phyloP scores from a whole-genome alignment of 2,888 invertebrate genomes.

The Abrostola triplasia region DNA sequence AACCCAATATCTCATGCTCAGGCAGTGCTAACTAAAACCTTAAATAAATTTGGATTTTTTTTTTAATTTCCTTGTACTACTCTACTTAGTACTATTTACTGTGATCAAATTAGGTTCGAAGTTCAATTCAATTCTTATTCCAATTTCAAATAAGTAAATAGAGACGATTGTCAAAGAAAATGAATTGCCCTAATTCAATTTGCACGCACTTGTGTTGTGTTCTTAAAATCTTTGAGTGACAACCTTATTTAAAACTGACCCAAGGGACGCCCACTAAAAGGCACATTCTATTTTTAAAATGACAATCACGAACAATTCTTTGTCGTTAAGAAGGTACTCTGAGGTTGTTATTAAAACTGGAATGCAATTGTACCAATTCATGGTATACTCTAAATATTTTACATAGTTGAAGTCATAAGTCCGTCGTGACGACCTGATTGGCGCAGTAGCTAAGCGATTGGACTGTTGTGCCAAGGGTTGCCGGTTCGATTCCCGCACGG shows the following conservation, averaged over 20 bases:
- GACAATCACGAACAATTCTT: constrained; percentile 11
- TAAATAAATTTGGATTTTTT: no score
- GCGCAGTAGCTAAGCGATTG: no score
- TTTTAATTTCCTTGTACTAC: no score
- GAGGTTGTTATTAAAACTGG: constrained; percentile 13
- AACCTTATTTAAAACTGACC: constrained; percentile 21
- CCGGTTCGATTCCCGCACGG: no score
- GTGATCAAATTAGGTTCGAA: constrained; percentile 22
- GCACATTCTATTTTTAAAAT: constrained; percentile 34
- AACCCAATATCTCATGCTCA: no score
- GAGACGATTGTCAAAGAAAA: background rate
- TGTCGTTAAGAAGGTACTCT: constrained; percentile 3
- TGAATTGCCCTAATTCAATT: constrained; percentile 17
- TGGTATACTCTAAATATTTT: background rate
- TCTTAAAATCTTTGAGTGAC: constrained; percentile 5
- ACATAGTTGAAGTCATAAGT: no score
- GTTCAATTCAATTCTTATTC: constrained; percentile 9
- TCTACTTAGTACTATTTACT: no score
- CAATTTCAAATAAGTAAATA: constrained; percentile 7
- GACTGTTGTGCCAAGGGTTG: no score
- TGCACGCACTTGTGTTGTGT: background rate
- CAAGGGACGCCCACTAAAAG: constrained; percentile 14
- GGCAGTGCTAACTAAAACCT: no score
- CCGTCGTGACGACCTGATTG: no score
- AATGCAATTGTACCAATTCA: constrained; percentile 14